Conservation (phyloP, 1,140 invertebrate species). For the Paralvinella palmiformis region DNA sequence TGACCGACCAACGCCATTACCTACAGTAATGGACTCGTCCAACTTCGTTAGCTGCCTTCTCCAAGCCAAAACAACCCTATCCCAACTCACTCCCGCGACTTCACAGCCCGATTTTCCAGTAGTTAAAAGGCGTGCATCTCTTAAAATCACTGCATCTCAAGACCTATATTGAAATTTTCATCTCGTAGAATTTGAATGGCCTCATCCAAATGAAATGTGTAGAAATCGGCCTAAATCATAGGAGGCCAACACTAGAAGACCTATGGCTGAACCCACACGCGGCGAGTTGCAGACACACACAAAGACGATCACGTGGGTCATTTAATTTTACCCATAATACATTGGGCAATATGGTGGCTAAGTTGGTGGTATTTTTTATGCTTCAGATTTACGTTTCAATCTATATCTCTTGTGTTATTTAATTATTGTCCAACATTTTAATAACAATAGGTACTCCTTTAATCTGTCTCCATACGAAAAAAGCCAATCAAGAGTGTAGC, state of each 20-base stretch:
- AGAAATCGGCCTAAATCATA: constrained; percentile 23
- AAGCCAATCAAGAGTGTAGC: too few relatives aligned
- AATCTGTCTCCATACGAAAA: too few relatives aligned
- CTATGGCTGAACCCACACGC: constrained; percentile 43
- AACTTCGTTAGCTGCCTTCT: constrained; percentile 26
- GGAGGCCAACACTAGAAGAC: constrained; percentile 25
- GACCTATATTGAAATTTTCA: constrained; percentile 22
- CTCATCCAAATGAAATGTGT: constrained; percentile 12
- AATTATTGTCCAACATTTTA: too few relatives aligned
- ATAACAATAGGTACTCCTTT: too few relatives aligned
- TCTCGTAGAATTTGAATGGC: constrained; percentile 18
- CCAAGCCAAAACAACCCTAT: too few relatives aligned
- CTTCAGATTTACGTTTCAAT: too few relatives aligned
- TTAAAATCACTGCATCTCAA: constrained; percentile 24
- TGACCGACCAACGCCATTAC: constrained; percentile 52
- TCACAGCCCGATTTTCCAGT: constrained; percentile 28
- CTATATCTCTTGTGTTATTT: too few relatives aligned
- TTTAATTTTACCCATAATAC: constrained; percentile 19
- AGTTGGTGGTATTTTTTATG: too few relatives aligned
- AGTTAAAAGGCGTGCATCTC: constrained; percentile 23
- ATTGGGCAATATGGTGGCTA: neutral
- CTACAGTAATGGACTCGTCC: constrained; percentile 17
- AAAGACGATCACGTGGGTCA: constrained; percentile 47
- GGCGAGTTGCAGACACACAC: constrained; percentile 44
- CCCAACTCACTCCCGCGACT: constrained; percentile 23